phyloP scores from a whole-genome alignment of 2,113 vertebrate genomes.

The Daboia siamensis region DNA sequence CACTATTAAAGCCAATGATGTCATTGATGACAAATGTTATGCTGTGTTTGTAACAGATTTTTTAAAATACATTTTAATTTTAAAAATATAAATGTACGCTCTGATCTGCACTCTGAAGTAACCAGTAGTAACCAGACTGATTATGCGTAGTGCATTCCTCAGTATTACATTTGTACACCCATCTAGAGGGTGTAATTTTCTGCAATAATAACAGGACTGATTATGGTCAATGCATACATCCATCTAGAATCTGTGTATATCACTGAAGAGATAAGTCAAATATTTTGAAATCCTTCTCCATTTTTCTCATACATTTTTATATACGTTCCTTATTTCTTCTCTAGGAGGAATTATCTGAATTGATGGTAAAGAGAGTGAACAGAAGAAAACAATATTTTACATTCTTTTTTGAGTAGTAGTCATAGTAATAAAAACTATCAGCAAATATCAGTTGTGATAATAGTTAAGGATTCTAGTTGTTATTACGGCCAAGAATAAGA shows the following conservation, averaged over 20 bases:
- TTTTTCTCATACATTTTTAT: conserved; percentile 33
- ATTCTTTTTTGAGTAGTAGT: conserved; percentile 42
- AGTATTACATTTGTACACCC: conserved; percentile 23
- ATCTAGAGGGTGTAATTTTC: neutral
- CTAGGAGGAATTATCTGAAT: neutral
- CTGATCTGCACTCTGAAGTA: neutral
- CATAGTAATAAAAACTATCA: conserved; percentile 20
- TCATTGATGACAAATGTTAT: conserved; percentile 12
- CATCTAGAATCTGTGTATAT: neutral
- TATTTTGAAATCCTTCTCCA: neutral
- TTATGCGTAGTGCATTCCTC: conserved; percentile 37
- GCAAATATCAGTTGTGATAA: neutral
- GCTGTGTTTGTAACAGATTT: neutral
- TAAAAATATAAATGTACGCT: conserved; percentile 4
- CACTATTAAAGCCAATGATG: conserved; percentile 18
- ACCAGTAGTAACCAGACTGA: neutral
- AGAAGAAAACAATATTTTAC: neutral
- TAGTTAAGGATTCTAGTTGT: neutral
- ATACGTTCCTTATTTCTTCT: conserved; percentile 17
- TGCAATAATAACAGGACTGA: neutral
- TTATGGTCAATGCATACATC: conserved; percentile 29
- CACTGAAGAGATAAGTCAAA: neutral
- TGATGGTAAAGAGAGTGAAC: neutral
- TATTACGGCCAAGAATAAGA: neutral
- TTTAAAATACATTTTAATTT: conserved; percentile 32